phyloP scores from a whole-genome alignment of 2,113 vertebrate genomes.

The Collichthys lucidus region DNA sequence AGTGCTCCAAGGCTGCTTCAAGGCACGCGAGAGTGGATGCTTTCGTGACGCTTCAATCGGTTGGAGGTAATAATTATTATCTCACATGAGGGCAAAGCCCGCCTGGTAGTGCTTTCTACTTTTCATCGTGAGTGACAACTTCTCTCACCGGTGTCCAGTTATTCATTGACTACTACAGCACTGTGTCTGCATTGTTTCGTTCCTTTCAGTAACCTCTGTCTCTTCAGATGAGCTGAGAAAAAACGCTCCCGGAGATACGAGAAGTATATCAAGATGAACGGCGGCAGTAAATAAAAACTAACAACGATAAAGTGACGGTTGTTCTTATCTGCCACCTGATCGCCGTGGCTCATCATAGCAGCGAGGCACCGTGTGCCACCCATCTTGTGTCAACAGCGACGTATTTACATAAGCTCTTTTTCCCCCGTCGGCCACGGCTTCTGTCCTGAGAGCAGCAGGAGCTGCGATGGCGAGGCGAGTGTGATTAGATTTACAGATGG shows the following conservation, averaged over 20 bases:
- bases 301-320: conserved; percentile 24
- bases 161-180: conserved; percentile 63
- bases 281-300: conserved; percentile 47
- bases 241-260: conserved; percentile 38
- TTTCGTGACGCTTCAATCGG: conserved; percentile 51
- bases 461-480: conserved; percentile 45
- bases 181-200: conserved; percentile 11
- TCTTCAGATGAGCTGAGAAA: conserved; percentile 30
- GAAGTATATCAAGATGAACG: conserved; percentile 15
- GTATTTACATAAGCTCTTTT: conserved; percentile 83
- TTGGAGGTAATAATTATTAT: conserved; percentile 66
- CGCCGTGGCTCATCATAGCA: conserved; percentile 50
- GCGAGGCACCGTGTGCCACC: conserved; percentile 60
- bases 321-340: conserved; percentile 60
- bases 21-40: conserved; percentile 59
- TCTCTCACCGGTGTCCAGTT: conserved; percentile 71
- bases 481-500: conserved; percentile 83
- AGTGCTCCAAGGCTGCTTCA: conserved; percentile 61
- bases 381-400: conserved; percentile 81
- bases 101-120: conserved; percentile 44
- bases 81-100: conserved; percentile 38
- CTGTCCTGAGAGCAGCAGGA: conserved; percentile 62
- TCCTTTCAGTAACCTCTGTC: conserved; percentile 20
- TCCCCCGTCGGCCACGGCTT: conserved; percentile 65
- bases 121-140: conserved; percentile 61